phyloP scores from a whole-genome alignment of 2,888 invertebrate genomes.

The Helleia helle region DNA sequence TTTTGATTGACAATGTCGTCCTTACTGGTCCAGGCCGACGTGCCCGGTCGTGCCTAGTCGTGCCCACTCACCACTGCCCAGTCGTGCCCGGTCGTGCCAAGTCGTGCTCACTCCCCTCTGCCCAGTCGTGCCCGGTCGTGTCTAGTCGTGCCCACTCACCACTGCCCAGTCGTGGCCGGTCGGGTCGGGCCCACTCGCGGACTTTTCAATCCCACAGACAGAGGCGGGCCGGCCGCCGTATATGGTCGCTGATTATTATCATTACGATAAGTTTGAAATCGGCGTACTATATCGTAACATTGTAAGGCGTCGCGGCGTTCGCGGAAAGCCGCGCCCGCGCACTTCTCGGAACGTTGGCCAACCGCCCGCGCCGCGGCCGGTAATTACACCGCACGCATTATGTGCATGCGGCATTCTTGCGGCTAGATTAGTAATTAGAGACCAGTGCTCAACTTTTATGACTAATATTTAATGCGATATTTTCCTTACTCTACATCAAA shows the following conservation, averaged over 20 bases:
- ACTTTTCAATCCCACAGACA: too few relatives aligned
- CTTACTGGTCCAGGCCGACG: too few relatives aligned
- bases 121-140: too few relatives aligned
- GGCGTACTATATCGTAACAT: constrained; percentile 11
- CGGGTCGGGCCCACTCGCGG: constrained; percentile 9
- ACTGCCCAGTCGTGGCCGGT: constrained; percentile 3
- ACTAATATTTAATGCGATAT: neutral
- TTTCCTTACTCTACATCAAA: neutral
- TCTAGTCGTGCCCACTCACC: too few relatives aligned
- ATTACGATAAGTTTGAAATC: neutral
- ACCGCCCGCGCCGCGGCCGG: neutral
- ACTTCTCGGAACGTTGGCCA: constrained; percentile 14
- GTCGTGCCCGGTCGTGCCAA: too few relatives aligned
- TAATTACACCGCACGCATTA: neutral
- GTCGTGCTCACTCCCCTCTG: too few relatives aligned
- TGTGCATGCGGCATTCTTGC: neutral
- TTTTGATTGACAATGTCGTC: constrained; percentile 4
- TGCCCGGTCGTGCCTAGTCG: too few relatives aligned
- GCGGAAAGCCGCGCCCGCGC: constrained; percentile 13
- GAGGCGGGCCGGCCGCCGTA: too few relatives aligned
- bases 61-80: too few relatives aligned
- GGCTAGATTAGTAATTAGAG: neutral
- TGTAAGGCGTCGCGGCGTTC: constrained; percentile 12
- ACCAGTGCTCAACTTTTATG: constrained; percentile 1
- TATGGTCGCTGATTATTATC: neutral